These are phyloP conservation scores for Beris chalybata DNA, from an alignment of 2,888 invertebrate species.

Conservation along the genomic window DNA sequence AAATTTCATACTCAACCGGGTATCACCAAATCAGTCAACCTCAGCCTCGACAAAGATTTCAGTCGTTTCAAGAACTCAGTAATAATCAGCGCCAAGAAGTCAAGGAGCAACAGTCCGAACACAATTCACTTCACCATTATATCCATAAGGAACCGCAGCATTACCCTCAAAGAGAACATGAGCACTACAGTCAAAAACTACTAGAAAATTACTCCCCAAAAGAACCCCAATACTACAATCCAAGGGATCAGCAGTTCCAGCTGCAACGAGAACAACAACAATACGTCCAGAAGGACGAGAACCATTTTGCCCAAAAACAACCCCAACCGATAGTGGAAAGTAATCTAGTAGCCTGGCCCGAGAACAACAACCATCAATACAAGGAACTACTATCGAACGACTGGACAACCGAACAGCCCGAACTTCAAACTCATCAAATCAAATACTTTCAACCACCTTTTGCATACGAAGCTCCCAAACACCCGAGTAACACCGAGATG, in stretches of 20 bases:
- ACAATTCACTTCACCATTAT: conserved; percentile 6
- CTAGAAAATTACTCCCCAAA: too few relatives aligned
- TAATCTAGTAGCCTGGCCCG: conserved; percentile 11
- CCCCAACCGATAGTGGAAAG: background rate
- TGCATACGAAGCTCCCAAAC: conserved; percentile 16
- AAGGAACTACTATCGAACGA: background rate
- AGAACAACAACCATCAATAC: background rate
- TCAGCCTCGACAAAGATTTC: background rate
- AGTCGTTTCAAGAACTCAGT: background rate
- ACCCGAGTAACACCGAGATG: too few relatives aligned
- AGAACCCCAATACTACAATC: too few relatives aligned
- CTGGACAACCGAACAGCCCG: conserved; percentile 14
- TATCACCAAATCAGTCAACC: background rate
- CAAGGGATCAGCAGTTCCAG: too few relatives aligned
- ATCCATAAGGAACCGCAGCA: background rate
- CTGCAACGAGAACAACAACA: too few relatives aligned
- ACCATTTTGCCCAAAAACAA: too few relatives aligned
- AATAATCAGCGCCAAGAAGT: background rate
- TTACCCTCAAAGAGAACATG: background rate
- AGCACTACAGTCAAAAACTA: too few relatives aligned
- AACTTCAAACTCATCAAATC: conserved; percentile 10
- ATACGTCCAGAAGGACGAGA: too few relatives aligned
- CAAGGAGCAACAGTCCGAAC: conserved; percentile 8
- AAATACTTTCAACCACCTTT: conserved; percentile 14
- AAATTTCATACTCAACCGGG: too few relatives aligned